phyloP scores from a whole-genome alignment of 2,888 invertebrate genomes.

The Ceraclea dissimilis region DNA sequence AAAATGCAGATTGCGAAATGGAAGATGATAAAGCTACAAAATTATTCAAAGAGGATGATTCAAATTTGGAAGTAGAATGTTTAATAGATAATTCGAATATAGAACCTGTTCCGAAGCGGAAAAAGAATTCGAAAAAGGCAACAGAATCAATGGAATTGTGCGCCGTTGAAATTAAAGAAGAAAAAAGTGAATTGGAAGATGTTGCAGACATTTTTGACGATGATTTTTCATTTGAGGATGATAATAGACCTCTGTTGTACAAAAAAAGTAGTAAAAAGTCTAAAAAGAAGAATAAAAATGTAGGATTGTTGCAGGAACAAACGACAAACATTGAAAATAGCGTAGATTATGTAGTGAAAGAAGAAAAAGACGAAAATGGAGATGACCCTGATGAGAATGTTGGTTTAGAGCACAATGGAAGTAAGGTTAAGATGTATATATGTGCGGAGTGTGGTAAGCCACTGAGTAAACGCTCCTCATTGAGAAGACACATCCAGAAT shows the following conservation, averaged over 20 bases:
- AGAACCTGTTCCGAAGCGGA: not conserved
- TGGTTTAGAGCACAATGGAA: slow-evolving; percentile 14
- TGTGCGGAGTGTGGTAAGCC: not conserved
- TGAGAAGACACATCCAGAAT: not conserved
- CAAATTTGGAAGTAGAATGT: too few relatives aligned
- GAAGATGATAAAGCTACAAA: not conserved
- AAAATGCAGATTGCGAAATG: not conserved
- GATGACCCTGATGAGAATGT: not conserved
- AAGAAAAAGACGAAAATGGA: not conserved
- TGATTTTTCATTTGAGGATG: not conserved
- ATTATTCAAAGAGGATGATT: not conserved
- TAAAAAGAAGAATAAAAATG: not conserved
- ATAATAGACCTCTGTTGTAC: not conserved
- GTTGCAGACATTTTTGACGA: not conserved
- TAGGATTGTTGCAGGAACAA: not conserved
- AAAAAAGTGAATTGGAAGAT: not conserved
- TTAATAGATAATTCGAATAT: too few relatives aligned
- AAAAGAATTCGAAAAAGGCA: not conserved
- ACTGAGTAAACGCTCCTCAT: not conserved
- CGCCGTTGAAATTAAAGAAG: not conserved
- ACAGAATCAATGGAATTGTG: not conserved
- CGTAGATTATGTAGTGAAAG: not conserved
- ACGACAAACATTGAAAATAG: not conserved
- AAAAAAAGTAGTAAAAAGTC: not conserved
- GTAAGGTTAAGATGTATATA: not conserved